These are phyloP conservation scores for Sinocyclocheilus grahami DNA, from an alignment of 2,113 vertebrate species.

Conservation along the genomic window DNA sequence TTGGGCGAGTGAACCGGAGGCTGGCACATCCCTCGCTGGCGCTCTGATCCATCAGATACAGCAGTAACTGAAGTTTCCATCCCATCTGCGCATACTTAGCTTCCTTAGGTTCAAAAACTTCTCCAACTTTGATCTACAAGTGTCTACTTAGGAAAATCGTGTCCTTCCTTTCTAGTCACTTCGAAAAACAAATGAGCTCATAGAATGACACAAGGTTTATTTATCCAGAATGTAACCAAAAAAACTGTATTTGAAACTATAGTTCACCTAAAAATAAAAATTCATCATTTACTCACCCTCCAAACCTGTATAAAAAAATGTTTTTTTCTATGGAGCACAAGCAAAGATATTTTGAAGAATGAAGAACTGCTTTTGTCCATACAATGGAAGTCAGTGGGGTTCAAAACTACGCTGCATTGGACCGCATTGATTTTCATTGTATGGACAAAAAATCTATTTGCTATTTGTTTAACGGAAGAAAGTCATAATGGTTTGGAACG, in stretches of 20 bases:
- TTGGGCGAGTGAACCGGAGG: neutral
- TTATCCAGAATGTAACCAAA: neutral
- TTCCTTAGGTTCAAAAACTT: constrained; percentile 10
- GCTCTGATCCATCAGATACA: no score
- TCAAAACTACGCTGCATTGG: no score
- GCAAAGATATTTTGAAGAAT: no score
- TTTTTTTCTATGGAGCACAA: neutral
- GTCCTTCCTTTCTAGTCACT: neutral
- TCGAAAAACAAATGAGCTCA: neutral
- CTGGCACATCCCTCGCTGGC: no score
- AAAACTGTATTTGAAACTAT: no score
- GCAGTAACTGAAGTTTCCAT: constrained; percentile 29
- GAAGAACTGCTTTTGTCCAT: no score
- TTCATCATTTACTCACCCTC: neutral
- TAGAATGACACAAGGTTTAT: neutral
- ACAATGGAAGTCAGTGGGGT: no score
- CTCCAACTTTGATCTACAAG: constrained; percentile 7
- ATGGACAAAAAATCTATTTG: no score
- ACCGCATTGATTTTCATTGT: no score
- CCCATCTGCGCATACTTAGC: constrained; percentile 30
- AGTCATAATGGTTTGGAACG: neutral
- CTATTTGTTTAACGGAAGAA: no score
- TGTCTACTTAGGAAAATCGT: neutral
- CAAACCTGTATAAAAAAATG: neutral
- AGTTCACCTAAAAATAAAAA: neutral